A percentile compares a stretch with the other conserved stretches of the same genome.
Conservation (phyloP, 2,113 vertebrate species). For the Leptocoma aspasia region DNA sequence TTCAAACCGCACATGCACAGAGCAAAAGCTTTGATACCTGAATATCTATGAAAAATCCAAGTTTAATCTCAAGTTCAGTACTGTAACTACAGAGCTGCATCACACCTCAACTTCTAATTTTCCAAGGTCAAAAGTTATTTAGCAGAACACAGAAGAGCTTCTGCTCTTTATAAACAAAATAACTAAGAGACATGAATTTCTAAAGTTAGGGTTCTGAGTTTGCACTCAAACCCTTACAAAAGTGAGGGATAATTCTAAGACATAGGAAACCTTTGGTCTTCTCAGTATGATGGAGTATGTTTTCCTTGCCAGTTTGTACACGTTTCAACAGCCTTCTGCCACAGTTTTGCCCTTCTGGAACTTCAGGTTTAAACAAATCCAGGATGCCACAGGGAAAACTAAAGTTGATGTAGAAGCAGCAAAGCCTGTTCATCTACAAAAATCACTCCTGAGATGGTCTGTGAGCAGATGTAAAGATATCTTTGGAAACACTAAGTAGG, state of each 20-base stretch:
- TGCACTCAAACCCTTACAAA: background rate
- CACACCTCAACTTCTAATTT: background rate
- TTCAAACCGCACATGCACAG: background rate
- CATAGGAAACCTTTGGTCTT: background rate
- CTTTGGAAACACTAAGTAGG: background rate
- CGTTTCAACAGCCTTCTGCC: slow-evolving; percentile 9
- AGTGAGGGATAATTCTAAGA: background rate
- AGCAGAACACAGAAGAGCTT: background rate
- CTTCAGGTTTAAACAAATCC: slow-evolving; percentile 48
- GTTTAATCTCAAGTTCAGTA: background rate
- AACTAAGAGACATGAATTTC: background rate
- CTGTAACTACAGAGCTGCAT: background rate
- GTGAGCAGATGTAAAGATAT: slow-evolving; percentile 12
- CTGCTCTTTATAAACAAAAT: background rate
- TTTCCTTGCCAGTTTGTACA: background rate
- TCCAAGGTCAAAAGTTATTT: background rate
- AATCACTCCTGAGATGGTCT: background rate
- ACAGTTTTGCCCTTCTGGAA: background rate
- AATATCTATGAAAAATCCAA: background rate
- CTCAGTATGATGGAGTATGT: background rate
- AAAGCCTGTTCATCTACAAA: slow-evolving; percentile 11
- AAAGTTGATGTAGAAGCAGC: background rate
- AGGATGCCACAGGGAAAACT: background rate
- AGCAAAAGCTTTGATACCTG: background rate
- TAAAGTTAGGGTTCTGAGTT: background rate